A percentile compares a stretch with the other conserved stretches of the same genome.
Evolutionary conservation across 2,888 invertebrate species (phyloP).

Genomic region (Chouioia cunea): DNA sequence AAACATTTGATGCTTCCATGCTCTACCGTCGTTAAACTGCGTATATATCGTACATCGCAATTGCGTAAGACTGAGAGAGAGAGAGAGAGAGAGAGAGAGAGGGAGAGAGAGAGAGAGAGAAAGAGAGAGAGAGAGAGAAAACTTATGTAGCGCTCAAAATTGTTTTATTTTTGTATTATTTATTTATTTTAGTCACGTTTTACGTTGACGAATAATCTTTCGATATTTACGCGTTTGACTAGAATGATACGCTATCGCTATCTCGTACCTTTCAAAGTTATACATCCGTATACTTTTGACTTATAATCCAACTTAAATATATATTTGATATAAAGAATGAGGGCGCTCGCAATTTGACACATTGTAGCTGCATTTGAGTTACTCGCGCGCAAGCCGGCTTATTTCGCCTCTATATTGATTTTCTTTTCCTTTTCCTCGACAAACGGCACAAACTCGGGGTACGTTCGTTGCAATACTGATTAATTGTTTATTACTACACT

Average conservation of each 20-base stretch:
- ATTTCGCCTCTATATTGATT: no score
- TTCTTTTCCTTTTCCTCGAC: no score
- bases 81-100: no score
- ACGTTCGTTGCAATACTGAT: conserved; percentile 31
- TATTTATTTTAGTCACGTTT: conserved; percentile 11
- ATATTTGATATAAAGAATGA: conserved; percentile 30
- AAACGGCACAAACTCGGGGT: conserved; percentile 34
- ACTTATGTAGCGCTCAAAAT: no score
- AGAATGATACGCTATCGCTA: no score
- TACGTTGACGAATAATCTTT: conserved; percentile 10
- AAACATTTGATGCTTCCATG: conserved; percentile 28
- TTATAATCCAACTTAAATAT: conserved; percentile 26
- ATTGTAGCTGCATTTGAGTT: conserved; percentile 27
- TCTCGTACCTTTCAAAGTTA: no score
- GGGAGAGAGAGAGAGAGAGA: no score
- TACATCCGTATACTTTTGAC: not conserved
- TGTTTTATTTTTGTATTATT: conserved; percentile 14
- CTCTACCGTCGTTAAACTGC: conserved; percentile 25
- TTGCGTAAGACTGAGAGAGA: no score
- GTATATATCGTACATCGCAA: conserved; percentile 22
- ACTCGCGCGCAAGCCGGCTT: not conserved
- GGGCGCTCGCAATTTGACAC: conserved; percentile 32
- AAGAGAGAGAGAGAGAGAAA: no score
- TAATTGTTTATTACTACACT: conserved; percentile 25
- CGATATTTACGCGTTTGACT: conserved; percentile 1